Conservation (phyloP, 2,113 vertebrate species). For the Pipa parva region DNA sequence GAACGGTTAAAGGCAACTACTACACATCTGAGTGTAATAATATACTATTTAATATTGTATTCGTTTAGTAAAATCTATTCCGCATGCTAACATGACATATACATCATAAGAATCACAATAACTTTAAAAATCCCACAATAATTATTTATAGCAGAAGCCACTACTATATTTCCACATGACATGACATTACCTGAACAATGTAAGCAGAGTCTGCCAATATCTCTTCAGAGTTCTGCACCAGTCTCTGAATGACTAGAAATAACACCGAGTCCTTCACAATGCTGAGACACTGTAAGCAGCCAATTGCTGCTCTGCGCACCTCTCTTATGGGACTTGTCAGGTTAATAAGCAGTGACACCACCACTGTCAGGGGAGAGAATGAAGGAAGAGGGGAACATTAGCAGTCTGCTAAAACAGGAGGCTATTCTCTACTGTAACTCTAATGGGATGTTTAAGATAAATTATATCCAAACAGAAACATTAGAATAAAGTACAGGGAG, state of each 20-base stretch:
- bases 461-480: no score
- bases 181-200: slow-evolving; percentile 66
- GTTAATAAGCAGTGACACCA: slow-evolving; percentile 76
- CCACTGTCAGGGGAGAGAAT: slow-evolving; percentile 64
- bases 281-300: slow-evolving; percentile 65
- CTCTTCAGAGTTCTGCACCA: slow-evolving; percentile 78
- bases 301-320: slow-evolving; percentile 74
- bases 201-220: slow-evolving; percentile 77
- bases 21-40: no score
- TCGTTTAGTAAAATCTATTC: no score
- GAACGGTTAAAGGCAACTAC: no score
- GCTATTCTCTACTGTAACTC: not conserved
- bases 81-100: no score
- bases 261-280: slow-evolving; percentile 57
- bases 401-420: not conserved
- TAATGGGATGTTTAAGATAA: no score
- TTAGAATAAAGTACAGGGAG: not conserved
- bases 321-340: slow-evolving; percentile 76
- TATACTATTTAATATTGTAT: no score
- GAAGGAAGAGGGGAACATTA: not conserved
- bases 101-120: no score
- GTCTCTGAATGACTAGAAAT: slow-evolving; percentile 64
- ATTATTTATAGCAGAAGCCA: no score
- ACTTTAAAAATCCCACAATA: no score
- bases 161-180: no score